Percentiles rank a stretch among this genome's conserved stretches.
Evolutionary conservation across 1,140 invertebrate genomes (phyloP).

Genomic region (Physella acuta): DNA sequence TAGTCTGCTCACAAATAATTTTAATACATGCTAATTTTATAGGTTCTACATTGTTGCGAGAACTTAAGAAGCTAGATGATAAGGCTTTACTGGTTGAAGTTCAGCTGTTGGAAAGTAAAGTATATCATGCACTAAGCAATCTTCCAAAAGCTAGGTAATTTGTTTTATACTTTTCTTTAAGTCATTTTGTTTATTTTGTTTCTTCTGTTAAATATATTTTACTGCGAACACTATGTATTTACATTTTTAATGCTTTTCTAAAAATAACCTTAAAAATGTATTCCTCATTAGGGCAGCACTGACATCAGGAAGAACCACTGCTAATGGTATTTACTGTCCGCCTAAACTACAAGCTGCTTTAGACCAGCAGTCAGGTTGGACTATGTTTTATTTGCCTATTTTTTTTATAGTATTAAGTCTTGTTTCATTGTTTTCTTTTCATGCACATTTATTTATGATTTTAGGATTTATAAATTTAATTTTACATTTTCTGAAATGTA

Average conservation of each 20-base stretch:
- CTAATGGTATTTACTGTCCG: constrained; percentile 98
- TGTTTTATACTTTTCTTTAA: background rate
- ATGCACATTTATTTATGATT: background rate
- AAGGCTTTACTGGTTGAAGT: constrained; percentile 96
- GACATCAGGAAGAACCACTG: constrained; percentile 96
- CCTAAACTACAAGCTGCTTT: constrained; percentile 96
- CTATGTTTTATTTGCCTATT: too few species aligned
- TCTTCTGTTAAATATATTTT: background rate
- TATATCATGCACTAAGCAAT: constrained; percentile 96
- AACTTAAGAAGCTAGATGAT: constrained; percentile 98
- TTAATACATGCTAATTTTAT: too few species aligned
- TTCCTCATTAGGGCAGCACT: constrained; percentile 90
- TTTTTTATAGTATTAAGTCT: too few species aligned
- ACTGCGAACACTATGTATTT: background rate
- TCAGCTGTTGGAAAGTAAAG: constrained; percentile 96
- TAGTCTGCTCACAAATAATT: too few species aligned
- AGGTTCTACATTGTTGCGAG: constrained; percentile 81
- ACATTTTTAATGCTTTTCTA: background rate
- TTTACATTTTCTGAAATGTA: background rate
- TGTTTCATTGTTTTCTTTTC: background rate
- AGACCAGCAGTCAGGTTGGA: constrained; percentile 92
- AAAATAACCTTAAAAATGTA: too few species aligned
- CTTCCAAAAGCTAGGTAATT: constrained; percentile 81
- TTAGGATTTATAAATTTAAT: background rate
- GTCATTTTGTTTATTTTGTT: background rate